Base-by-base conservation (phyloP, 2,797 vertebrate species). In the Craterocephalus amniculus region DNA sequence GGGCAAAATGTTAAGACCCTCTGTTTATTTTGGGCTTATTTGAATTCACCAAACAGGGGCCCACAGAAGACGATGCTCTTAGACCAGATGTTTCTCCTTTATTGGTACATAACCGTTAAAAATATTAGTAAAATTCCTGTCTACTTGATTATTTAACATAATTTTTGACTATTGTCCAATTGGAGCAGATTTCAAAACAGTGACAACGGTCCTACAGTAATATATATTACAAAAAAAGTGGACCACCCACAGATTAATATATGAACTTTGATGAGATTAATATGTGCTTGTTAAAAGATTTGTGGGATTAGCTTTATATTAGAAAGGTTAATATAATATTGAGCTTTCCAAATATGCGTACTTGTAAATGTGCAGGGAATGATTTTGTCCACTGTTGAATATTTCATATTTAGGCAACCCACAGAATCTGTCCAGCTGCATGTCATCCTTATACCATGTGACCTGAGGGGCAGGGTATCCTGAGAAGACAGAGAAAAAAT, bases 381-480 rank as follows among this genome's bases (percentile, higher is more conserved):
- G 96, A 32, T 83, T 94, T 84, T 96, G 96, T 83, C 96, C 98
- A 26, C 96, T 96, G 10, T 88, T 95, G 69, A 95, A 95, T 90
- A 99, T 96, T 94, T 99, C 89, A n/a, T 99, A 99, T 92, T 99
- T 99, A 8, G 98, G 98, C 66, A 99, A 92, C 66, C 98, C 98
- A 80, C 98, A 99, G 86, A 96, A 99, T 86, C 98, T 95, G 88
- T 99, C 98, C 92, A 99, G 93, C 86, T 99, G 97, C 64, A 91
- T 83, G 35, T 99, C 96, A 73, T 99, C 97, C 89, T 97, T 99
- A 76, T 99, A 99, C 98, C 98, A 99, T 0, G 93, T 96, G 83
- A 99, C 86, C 76, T 97, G 96, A 0, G 98, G 98, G 55, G 92
- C 91, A 0, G 98, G 98, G 81, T 97, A 91, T 27, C 98, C 98